Percentiles rank a stretch among this genome's conserved stretches.
Conservation (phyloP, 2,797 vertebrate species). For the Brachymystax lenok region DNA sequence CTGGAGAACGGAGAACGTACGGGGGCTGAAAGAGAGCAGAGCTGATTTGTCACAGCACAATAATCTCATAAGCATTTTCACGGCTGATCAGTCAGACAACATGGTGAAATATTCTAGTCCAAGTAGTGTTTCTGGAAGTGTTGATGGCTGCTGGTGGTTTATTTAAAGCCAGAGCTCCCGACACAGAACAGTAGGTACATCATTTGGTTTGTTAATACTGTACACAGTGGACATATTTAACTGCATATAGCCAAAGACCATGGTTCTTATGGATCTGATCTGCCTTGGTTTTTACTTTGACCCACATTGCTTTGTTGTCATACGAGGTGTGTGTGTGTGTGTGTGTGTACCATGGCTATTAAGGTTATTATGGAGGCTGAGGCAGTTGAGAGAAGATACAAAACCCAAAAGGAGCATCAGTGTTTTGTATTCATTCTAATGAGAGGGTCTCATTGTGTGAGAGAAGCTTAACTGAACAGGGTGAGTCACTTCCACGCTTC, state of each 20-base stretch:
- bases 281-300: not conserved
- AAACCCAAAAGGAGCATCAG: not conserved
- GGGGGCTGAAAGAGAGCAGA: constrained; percentile 25
- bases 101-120: constrained; percentile 6
- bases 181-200: constrained; percentile 19
- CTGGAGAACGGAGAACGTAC: constrained; percentile 21
- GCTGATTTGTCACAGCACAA: constrained; percentile 45
- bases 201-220: constrained; percentile 34
- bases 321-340: not conserved
- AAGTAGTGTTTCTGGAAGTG: constrained; percentile 46
- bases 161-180: constrained; percentile 40
- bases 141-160: constrained; percentile 41
- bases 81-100: constrained; percentile 44
- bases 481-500: constrained; percentile 11
- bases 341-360: not conserved
- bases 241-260: not conserved
- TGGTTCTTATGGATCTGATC: not conserved
- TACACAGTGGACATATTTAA: constrained; percentile 26
- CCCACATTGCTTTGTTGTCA: not conserved
- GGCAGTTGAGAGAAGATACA: not conserved
- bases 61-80: constrained; percentile 51
- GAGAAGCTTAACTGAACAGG: not conserved
- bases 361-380: not conserved
- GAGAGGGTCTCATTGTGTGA: constrained; percentile 15
- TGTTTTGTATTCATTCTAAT: constrained; percentile 8